phyloP scores from a whole-genome alignment of 2,888 invertebrate genomes.

The Polyommatus icarus region DNA sequence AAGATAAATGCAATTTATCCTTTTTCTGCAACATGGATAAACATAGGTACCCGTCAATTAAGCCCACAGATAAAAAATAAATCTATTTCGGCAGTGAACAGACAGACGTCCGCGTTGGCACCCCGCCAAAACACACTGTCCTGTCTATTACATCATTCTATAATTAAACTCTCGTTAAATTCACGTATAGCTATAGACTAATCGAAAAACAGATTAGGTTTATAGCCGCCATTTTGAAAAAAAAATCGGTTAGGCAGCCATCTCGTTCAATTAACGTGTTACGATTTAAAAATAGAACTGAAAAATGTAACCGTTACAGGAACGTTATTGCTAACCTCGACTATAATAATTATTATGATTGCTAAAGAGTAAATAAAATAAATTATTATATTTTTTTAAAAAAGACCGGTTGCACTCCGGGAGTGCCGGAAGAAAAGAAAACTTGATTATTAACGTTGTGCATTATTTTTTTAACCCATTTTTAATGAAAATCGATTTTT shows the following conservation, averaged over 20 bases:
- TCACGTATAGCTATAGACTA: not conserved
- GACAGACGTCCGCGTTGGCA: constrained; percentile 47
- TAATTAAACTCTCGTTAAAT: constrained; percentile 34
- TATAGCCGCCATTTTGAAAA: not conserved
- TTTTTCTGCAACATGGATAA: not conserved
- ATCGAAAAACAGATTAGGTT: not conserved
- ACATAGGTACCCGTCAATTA: constrained; percentile 29
- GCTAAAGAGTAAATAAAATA: no score
- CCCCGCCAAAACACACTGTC: constrained; percentile 41
- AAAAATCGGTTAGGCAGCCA: not conserved
- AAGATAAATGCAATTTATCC: not conserved
- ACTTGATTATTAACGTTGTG: no score
- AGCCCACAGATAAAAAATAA: constrained; percentile 43
- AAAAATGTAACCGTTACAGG: no score
- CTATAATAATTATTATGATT: no score
- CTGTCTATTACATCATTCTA: constrained; percentile 34
- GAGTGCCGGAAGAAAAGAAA: no score
- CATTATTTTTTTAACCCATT: no score
- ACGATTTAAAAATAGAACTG: no score
- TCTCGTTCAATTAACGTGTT: not conserved
- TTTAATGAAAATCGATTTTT: no score
- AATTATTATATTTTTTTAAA: no score
- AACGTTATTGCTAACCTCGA: no score
- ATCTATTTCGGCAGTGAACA: constrained; percentile 49
- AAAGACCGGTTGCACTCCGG: no score